Percentiles rank a stretch among this genome's conserved stretches.
phyloP scores from a whole-genome alignment of 1,140 invertebrate species.

The Mizuhopecten yessoensis region DNA sequence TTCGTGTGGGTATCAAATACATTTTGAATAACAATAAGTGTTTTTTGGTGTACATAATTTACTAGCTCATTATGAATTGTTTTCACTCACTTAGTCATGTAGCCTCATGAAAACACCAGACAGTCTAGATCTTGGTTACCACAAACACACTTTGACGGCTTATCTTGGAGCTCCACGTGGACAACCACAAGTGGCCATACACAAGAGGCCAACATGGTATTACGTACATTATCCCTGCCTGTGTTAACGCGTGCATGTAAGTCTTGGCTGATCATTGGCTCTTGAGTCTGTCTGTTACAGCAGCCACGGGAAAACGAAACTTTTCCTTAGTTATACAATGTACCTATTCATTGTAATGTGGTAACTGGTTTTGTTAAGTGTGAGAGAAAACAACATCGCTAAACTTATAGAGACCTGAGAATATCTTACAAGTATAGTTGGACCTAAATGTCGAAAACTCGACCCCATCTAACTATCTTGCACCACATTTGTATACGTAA shows the following conservation, averaged over 20 bases:
- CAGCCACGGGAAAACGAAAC: background rate
- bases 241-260: background rate
- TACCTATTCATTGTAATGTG: background rate
- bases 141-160: background rate
- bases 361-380: background rate
- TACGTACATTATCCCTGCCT: background rate
- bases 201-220: too few relatives aligned
- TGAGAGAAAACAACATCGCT: background rate
- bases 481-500: too few relatives aligned
- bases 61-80: too few relatives aligned
- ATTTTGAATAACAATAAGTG: too few relatives aligned
- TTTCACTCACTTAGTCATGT: background rate
- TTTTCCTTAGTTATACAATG: background rate
- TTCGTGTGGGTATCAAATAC: too few relatives aligned
- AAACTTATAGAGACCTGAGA: too few relatives aligned
- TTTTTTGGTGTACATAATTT: too few relatives aligned
- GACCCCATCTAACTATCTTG: too few relatives aligned
- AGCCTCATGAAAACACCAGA: background rate
- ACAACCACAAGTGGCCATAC: background rate
- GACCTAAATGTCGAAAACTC: too few relatives aligned
- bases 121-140: background rate
- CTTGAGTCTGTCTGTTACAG: background rate
- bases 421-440: too few relatives aligned
- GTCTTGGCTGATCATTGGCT: background rate
- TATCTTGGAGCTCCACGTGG: background rate